A percentile compares a stretch with the other conserved stretches of the same genome.
phyloP scores from a whole-genome alignment of 2,797 vertebrate genomes.

The Sarcoramphus papa region DNA sequence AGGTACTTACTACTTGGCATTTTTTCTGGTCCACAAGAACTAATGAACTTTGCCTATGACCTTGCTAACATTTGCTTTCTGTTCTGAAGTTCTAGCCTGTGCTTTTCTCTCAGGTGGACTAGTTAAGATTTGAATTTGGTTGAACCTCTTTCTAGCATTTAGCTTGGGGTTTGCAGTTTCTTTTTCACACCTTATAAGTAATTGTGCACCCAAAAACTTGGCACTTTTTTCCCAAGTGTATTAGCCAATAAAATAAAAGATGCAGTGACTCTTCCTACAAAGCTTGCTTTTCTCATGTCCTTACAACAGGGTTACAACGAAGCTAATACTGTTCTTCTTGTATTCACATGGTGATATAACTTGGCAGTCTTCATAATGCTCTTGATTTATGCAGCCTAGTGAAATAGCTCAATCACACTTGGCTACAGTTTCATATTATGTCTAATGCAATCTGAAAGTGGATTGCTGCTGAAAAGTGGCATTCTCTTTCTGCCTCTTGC shows the following conservation, averaged over 20 bases:
- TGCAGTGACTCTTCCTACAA: not conserved
- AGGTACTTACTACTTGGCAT: not conserved
- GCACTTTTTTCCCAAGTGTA: not conserved
- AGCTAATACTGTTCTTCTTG: not conserved
- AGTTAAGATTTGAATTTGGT: not conserved
- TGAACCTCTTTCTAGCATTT: not conserved
- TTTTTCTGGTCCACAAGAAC: not conserved
- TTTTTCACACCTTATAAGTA: not conserved
- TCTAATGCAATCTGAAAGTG: not conserved
- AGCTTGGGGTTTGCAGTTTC: not conserved
- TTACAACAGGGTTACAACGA: not conserved
- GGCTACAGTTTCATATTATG: not conserved
- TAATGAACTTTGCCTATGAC: not conserved
- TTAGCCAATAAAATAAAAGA: not conserved
- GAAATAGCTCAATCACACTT: conserved; percentile 5
- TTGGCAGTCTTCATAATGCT: not conserved
- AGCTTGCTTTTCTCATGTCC: not conserved
- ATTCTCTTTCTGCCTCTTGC: not conserved
- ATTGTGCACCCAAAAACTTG: not conserved
- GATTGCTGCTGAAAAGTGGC: not conserved
- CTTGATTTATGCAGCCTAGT: not conserved
- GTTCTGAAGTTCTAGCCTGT: not conserved
- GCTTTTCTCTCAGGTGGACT: not conserved
- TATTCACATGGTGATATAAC: not conserved
- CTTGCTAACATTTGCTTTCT: not conserved